phyloP scores from a whole-genome alignment of 2,113 vertebrate species.

The Oncorhynchus gorbuscha region DNA sequence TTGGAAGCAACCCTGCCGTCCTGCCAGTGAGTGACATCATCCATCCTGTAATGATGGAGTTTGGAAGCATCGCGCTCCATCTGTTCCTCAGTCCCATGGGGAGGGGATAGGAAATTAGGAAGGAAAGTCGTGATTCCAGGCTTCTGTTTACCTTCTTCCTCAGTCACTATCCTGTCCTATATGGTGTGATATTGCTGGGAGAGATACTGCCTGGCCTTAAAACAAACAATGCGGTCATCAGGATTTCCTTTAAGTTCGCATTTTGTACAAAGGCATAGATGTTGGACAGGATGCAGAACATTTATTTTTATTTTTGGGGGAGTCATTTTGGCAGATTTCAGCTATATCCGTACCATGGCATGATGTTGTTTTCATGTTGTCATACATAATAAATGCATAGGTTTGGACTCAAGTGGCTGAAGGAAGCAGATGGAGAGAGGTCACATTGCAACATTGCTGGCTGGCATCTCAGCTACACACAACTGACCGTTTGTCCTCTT shows the following conservation, averaged over 20 bases:
- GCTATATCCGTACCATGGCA: background rate
- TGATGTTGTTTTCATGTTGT: conserved; percentile 20
- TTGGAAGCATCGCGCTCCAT: conserved; percentile 18
- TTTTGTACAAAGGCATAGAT: background rate
- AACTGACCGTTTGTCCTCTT: conserved; percentile 40
- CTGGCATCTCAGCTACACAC: conserved; percentile 56
- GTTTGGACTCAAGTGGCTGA: conserved; percentile 42
- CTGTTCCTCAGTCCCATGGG: conserved; percentile 23
- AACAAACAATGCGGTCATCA: background rate
- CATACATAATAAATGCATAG: conserved; percentile 39
- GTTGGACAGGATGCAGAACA: background rate
- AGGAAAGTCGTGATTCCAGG: background rate
- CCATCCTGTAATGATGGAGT: conserved; percentile 6
- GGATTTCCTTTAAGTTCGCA: background rate
- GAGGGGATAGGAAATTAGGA: background rate
- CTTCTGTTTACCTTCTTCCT: background rate
- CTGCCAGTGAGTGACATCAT: conserved; percentile 33
- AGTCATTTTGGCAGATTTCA: conserved; percentile 1
- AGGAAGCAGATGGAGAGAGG: conserved; percentile 56
- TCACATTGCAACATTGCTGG: conserved; percentile 49
- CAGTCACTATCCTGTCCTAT: background rate
- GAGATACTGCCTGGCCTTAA: background rate
- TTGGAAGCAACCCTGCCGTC: conserved; percentile 4
- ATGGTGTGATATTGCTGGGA: background rate
- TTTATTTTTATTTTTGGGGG: background rate